Evolutionary conservation across 2,888 invertebrate species (phyloP), one percentile per base, ranked within the genome.

Genomic region (Drosophila mulleri): DNA sequence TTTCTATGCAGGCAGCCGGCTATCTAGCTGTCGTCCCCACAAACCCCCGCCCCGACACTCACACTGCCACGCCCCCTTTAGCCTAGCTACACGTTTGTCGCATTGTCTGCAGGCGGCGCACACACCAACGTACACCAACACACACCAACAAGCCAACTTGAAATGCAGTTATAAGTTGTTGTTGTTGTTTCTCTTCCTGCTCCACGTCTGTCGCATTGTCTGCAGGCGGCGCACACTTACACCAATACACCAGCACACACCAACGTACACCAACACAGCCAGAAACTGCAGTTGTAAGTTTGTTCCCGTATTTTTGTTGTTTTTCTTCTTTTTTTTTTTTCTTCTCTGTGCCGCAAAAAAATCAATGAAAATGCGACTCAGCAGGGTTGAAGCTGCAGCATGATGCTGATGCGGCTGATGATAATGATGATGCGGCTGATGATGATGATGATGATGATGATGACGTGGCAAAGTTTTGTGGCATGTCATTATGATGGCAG

Each of bases 401-500:
- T 61, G 50, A 64, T 70, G 53, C 35, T 67, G 37, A 5, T n/a
- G 48, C 9, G 32, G 32, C 5, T 32, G 32, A 50, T 45, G 14
- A 45, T 23, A 23, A 14, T 45, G 8, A 14, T 45, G 42, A 2
- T 42, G 18, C 3, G 18, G 20, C 20, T 45, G 45, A 23, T 45
- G 44, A 3, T 47, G 35, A 3, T 52, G 52, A 12, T 52, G 35
- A 14, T 52, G 20, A 14, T 50, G 50, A 18, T 50, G 50, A 50
- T 50, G 50, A 50, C 35, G 32, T 48, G 54, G 77, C 79, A 77
- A 77, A 70, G 77, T 75, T 72, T 52, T 53, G 52, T 67, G 72
- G 88, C 86, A 78, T 86, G 86, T 83, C 83, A 88, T 83, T 86
- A 88, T 83, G 86, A 83, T 85, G 86, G 80, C 82, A 80, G 77